phyloP scores from a whole-genome alignment of 2,113 vertebrate genomes.

The Phyllostomus hastatus region DNA sequence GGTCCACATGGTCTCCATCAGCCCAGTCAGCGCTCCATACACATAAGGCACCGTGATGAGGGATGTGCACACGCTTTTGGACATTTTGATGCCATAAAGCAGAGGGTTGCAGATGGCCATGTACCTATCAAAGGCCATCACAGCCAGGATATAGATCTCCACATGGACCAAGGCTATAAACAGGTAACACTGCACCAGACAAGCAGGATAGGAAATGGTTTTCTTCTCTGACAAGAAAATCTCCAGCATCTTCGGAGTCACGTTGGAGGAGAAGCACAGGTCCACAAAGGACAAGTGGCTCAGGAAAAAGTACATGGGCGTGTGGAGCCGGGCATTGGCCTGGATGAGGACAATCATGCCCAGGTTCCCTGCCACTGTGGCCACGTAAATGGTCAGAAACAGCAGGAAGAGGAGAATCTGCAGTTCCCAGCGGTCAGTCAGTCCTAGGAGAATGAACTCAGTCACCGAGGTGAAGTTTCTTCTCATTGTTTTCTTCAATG shows the following conservation, averaged over 20 bases:
- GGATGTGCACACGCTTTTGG: neutral
- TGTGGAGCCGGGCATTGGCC: constrained; percentile 67
- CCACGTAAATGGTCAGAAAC: constrained; percentile 63
- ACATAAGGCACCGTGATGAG: constrained; percentile 42
- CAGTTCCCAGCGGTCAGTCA: neutral
- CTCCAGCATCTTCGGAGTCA: constrained; percentile 80
- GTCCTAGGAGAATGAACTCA: constrained; percentile 61
- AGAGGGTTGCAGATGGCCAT: constrained; percentile 65
- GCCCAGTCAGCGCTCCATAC: neutral
- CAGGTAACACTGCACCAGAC: constrained; percentile 74
- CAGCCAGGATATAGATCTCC: constrained; percentile 60
- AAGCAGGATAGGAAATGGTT: constrained; percentile 74
- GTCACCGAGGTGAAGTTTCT: constrained; percentile 21
- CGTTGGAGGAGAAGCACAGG: constrained; percentile 80
- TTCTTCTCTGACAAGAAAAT: constrained; percentile 66
- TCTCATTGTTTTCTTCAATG: neutral
- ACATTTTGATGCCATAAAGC: constrained; percentile 47
- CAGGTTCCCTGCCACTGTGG: constrained; percentile 75
- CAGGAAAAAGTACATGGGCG: constrained; percentile 81
- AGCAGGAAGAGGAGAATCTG: constrained; percentile 42
- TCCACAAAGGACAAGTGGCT: constrained; percentile 79
- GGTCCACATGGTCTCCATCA: constrained; percentile 61
- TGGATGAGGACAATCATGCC: constrained; percentile 68
- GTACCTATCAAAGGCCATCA: constrained; percentile 68
- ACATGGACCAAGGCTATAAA: constrained; percentile 55